These are phyloP conservation scores for Rhyzopertha dominica DNA, from an alignment of 1,140 invertebrate species.

Conservation along the genomic window DNA sequence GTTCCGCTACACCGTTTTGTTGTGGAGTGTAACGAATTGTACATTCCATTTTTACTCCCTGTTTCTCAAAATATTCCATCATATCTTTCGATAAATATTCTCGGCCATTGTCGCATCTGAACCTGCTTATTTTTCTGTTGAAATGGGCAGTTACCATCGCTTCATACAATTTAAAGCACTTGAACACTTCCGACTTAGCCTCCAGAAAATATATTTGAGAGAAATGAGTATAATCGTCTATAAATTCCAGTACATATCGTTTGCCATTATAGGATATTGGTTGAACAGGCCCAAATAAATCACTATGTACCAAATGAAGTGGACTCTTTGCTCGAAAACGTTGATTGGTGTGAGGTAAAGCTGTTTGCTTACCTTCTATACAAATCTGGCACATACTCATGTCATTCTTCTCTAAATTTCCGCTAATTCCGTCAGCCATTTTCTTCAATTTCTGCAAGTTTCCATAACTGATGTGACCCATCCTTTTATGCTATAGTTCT, in stretches of 20 bases:
- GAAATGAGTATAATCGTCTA: conserved; percentile 43
- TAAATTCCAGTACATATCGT: conserved; percentile 41
- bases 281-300: conserved; percentile 40
- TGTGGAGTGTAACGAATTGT: conserved; percentile 42
- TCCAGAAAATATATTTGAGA: conserved; percentile 37
- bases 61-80: conserved; percentile 9
- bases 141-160: conserved; percentile 14
- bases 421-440: neutral
- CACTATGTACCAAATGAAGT: conserved; percentile 40
- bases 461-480: conserved; percentile 19
- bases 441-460: conserved; percentile 8
- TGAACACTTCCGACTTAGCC: conserved; percentile 36
- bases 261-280: conserved; percentile 33
- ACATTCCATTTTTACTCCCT: conserved; percentile 27
- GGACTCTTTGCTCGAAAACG: conserved; percentile 12
- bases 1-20: conserved; percentile 47
- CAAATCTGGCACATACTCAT: conserved; percentile 11
- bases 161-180: conserved; percentile 30
- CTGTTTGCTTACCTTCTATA: conserved; percentile 22
- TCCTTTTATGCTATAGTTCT: conserved; percentile 19
- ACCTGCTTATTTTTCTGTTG: conserved; percentile 13
- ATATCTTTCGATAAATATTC: conserved; percentile 21
- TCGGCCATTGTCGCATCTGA: conserved; percentile 23
- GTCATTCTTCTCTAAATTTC: neutral
- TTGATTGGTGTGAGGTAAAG: conserved; percentile 9